A percentile compares a stretch with the other conserved stretches of the same genome.
phyloP scores from a whole-genome alignment of 2,113 vertebrate genomes.

The Thymallus thymallus region DNA sequence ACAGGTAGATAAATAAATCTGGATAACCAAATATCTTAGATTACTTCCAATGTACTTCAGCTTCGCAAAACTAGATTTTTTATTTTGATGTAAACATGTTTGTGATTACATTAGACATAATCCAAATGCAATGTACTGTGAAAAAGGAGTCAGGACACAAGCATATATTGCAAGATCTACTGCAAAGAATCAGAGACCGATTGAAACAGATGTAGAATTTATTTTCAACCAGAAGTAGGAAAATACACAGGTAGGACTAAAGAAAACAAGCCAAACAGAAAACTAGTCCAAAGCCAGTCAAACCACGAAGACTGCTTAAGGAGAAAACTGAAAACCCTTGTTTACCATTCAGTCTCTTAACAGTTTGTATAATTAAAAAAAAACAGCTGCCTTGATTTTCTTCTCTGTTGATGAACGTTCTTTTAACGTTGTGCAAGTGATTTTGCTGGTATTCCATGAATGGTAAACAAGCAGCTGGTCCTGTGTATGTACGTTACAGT shows the following conservation, averaged over 20 bases:
- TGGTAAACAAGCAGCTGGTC: slow-evolving; percentile 97
- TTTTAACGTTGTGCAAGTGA: slow-evolving; percentile 93
- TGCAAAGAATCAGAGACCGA: slow-evolving; percentile 82
- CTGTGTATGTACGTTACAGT: slow-evolving; percentile 74
- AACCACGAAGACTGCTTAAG: slow-evolving; percentile 88
- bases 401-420: slow-evolving; percentile 85
- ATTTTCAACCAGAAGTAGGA: slow-evolving; percentile 99
- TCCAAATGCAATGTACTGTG: too few species aligned
- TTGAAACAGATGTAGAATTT: slow-evolving; percentile 97
- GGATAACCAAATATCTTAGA: too few species aligned
- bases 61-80: too few species aligned
- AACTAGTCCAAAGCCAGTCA: slow-evolving; percentile 82
- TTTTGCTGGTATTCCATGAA: slow-evolving; percentile 95
- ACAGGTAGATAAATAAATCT: too few species aligned
- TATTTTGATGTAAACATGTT: too few species aligned
- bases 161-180: slow-evolving; percentile 26
- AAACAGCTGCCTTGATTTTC: slow-evolving; percentile 91
- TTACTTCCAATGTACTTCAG: too few species aligned
- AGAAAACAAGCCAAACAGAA: slow-evolving; percentile 93
- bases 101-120: too few species aligned
- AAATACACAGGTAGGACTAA: slow-evolving; percentile 94
- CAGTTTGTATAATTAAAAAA: slow-evolving; percentile 86
- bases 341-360: slow-evolving; percentile 91
- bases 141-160: slow-evolving; percentile 39
- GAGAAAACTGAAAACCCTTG: slow-evolving; percentile 85